Evolutionary conservation across 1,140 invertebrate species (phyloP), one percentile per base, ranked within the genome.

Genomic region (Gryllus bimaculatus): DNA sequence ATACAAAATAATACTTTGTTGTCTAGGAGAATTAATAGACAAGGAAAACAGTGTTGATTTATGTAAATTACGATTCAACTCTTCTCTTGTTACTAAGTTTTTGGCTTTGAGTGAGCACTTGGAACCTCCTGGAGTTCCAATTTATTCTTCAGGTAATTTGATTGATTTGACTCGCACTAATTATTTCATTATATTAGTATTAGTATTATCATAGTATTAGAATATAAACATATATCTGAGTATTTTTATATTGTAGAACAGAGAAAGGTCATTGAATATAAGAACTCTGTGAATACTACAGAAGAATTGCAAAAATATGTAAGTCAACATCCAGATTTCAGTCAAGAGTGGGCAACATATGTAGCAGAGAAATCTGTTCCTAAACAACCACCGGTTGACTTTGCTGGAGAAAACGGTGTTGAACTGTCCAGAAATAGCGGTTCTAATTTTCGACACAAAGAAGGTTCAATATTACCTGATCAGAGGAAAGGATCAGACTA

Each of bases 21-120:
- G 85, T 47, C 81, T 85, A 88, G 91, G 89, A 8, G 90, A 90
- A 78, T 90, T 88, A 81, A 87, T 91, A 5, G 87, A 91, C 81
- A 86, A 90, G 21, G 88, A 92, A 84, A 90, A 89, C 77, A 85
- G 90, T 8, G 89, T 91, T 0, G 92, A 95, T 85, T 87, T 93
- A 18, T 95, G 93, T 83, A 88, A 89, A 82, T 82, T 93, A 13
- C 85, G 92, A n/a, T 94, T 93, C 82, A 93, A 94, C 83, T 87
- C 90, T 73, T 89, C 90, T 76, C 84, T 91, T 66, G 87, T 90
- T 54, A 89, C 90, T 20, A 91, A 90, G 83, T 84, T 95, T 8
- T 90, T 90, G 81, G 93, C 91, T 0, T 86, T 95, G n/a, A 92
- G 89, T 81, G 87, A 90, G 81, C 90, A 91, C 81, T 89, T 92